Evolutionary conservation across 1,140 invertebrate species (phyloP).

Genomic region (Caenorhabditis remanei): DNA sequence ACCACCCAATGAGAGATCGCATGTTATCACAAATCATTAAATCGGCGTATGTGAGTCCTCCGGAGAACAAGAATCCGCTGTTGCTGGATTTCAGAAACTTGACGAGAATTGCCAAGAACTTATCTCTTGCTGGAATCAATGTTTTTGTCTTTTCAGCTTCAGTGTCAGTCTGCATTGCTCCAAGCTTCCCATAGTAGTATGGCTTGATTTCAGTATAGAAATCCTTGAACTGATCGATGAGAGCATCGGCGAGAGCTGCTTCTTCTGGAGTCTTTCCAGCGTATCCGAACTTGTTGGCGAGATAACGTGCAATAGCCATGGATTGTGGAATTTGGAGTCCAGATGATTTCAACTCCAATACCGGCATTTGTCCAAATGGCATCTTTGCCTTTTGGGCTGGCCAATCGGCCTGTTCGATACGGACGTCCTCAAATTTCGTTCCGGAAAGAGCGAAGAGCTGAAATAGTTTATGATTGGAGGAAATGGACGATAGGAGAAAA

Average conservation of each 20-base stretch:
- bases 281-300: slow-evolving; percentile 48
- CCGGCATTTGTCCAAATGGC: slow-evolving; percentile 62
- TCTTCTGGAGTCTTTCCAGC: slow-evolving; percentile 51
- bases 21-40: slow-evolving; percentile 55
- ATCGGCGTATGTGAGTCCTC: slow-evolving; percentile 54
- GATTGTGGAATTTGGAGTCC: slow-evolving; percentile 60
- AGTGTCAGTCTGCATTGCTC: not conserved
- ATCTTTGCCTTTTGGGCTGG: slow-evolving; percentile 53
- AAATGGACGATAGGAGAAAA: not conserved
- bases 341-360: slow-evolving; percentile 35
- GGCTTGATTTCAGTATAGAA: slow-evolving; percentile 44
- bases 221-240: slow-evolving; percentile 62
- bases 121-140: slow-evolving; percentile 57
- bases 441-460: slow-evolving; percentile 57
- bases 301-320: slow-evolving; percentile 58
- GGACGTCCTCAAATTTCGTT: slow-evolving; percentile 57
- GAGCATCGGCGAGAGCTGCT: slow-evolving; percentile 50
- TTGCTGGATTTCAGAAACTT: slow-evolving; percentile 47
- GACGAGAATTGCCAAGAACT: slow-evolving; percentile 45
- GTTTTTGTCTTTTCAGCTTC: slow-evolving; percentile 45
- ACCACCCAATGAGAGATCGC: not conserved
- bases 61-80: slow-evolving; percentile 48
- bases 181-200: slow-evolving; percentile 46
- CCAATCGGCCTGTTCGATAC: slow-evolving; percentile 34
- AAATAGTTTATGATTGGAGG: not conserved